These are phyloP conservation scores for Halcyon chelicuti DNA, from an alignment of 2,797 vertebrate species.

Conservation along the genomic window DNA sequence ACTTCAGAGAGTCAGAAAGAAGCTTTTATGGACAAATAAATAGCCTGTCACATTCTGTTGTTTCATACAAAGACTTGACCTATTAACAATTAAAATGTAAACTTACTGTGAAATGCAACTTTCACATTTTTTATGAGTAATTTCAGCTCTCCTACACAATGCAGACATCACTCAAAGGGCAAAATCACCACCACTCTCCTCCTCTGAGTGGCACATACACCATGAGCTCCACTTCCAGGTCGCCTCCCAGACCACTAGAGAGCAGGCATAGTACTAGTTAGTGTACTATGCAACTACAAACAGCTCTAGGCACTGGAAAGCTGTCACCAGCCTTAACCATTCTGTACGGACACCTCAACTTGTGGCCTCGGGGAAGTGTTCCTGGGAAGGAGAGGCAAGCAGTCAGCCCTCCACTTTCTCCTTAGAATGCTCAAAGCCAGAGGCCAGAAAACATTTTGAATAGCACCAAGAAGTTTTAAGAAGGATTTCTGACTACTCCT, in stretches of 20 bases:
- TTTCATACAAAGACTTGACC: not conserved
- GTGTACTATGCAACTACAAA: not conserved
- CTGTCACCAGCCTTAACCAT: not conserved
- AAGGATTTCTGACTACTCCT: not conserved
- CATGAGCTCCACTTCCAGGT: not conserved
- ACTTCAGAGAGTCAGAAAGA: not conserved
- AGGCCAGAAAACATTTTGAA: not conserved
- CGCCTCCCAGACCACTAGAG: rapidly evolving
- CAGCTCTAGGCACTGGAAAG: rapidly evolving
- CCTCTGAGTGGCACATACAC: rapidly evolving
- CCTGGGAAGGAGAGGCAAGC: not conserved
- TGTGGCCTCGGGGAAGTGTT: rapidly evolving
- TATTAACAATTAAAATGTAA: not conserved
- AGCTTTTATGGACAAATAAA: not conserved
- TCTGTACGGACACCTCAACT: not conserved
- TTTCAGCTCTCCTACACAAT: not conserved
- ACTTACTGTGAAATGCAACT: not conserved
- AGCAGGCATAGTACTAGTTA: not conserved
- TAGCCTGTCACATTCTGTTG: not conserved
- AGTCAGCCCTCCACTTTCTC: not conserved
- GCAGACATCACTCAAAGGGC: not conserved
- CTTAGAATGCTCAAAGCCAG: not conserved
- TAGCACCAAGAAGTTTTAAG: not conserved
- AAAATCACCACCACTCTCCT: not conserved
- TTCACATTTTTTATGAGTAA: not conserved